phyloP scores from a whole-genome alignment of 2,797 vertebrate genomes.

The Chiroxiphia lanceolata region DNA sequence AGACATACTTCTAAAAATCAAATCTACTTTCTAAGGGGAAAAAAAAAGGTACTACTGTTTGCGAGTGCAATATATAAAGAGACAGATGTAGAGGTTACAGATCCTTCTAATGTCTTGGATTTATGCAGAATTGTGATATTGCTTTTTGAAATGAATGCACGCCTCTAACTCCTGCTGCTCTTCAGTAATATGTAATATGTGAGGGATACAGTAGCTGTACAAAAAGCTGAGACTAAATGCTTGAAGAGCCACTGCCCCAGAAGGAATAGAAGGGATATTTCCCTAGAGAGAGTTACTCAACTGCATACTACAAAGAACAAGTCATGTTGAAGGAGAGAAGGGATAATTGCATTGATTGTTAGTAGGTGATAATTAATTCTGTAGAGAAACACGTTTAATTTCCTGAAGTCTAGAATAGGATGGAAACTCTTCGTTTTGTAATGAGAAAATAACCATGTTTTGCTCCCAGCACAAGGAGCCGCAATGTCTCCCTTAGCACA shows the following conservation, averaged over 20 bases:
- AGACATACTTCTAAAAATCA: not conserved
- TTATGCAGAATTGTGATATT: not conserved
- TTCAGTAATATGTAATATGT: not conserved
- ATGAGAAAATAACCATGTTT: constrained; percentile 39
- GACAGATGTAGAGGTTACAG: not conserved
- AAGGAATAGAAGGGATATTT: constrained; percentile 63
- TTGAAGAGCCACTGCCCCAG: not conserved
- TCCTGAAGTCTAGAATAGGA: constrained; percentile 48
- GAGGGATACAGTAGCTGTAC: not conserved
- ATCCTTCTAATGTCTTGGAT: not conserved
- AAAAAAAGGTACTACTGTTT: not conserved
- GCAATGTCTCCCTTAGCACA: not conserved
- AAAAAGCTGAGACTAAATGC: constrained; percentile 55
- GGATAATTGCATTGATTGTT: constrained; percentile 69
- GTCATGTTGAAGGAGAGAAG: constrained; percentile 55
- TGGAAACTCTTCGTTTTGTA: constrained; percentile 40
- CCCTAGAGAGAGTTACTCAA: constrained; percentile 62
- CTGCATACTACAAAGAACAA: constrained; percentile 33
- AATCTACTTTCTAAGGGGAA: not conserved
- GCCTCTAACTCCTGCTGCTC: not conserved
- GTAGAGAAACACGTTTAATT: constrained; percentile 45
- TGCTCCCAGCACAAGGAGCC: not conserved
- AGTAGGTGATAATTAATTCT: constrained; percentile 67
- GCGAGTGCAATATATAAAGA: not conserved
- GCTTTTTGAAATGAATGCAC: not conserved